Percentiles rank a stretch among this genome's conserved stretches.
Conservation (phyloP, 1,140 invertebrate species). For the Archivesica marissinica region DNA sequence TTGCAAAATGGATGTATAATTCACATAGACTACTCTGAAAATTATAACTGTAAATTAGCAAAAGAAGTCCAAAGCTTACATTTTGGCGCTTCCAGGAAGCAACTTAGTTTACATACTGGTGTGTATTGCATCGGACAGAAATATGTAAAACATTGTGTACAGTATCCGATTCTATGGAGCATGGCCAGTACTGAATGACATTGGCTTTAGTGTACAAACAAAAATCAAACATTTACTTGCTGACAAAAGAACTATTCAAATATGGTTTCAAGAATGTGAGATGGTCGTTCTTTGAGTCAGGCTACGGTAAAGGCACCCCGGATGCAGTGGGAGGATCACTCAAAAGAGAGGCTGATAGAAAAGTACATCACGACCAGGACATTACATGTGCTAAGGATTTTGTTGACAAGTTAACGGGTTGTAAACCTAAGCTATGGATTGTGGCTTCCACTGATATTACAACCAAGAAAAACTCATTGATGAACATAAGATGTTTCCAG, state of each 20-base stretch:
- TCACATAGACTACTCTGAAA: too few species aligned
- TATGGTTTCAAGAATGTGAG: slow-evolving; percentile 61
- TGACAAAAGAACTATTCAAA: slow-evolving; percentile 40
- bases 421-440: background rate
- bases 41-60: too few species aligned
- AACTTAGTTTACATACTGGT: too few species aligned
- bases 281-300: slow-evolving; percentile 83
- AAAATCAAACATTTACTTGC: slow-evolving; percentile 28
- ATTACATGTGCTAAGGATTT: slow-evolving; percentile 2
- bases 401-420: background rate
- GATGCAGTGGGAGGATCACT: slow-evolving; percentile 66
- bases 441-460: background rate
- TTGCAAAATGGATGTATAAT: too few species aligned
- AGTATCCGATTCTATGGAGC: too few species aligned
- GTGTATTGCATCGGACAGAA: too few species aligned
- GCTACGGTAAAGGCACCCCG: slow-evolving; percentile 84
- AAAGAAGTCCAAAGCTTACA: too few species aligned
- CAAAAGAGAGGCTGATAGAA: slow-evolving; percentile 13
- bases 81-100: too few species aligned
- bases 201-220: too few species aligned
- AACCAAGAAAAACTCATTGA: background rate
- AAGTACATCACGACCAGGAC: background rate
- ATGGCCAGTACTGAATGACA: too few species aligned
- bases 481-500: background rate
- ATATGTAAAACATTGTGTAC: too few species aligned